Conservation (phyloP, 2,797 vertebrate genomes). For the Decapterus maruadsi region DNA sequence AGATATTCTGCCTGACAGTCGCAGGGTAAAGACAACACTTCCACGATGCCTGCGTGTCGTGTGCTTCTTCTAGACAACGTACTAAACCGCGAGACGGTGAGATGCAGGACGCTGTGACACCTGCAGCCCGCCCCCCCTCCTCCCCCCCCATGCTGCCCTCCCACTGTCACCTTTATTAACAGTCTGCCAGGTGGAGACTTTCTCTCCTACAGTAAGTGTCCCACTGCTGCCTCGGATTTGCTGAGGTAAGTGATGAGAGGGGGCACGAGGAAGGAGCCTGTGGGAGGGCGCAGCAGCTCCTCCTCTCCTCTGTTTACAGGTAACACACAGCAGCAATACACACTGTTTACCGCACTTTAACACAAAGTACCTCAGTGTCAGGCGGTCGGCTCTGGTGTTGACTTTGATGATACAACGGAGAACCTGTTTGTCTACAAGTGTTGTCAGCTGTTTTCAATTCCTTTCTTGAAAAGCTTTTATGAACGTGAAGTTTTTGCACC, state of each 20-base stretch:
- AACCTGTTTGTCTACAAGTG: not conserved
- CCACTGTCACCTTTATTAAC: slow-evolving; percentile 80
- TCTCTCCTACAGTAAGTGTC: slow-evolving; percentile 52
- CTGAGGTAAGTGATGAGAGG: slow-evolving; percentile 74
- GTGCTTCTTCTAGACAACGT: slow-evolving; percentile 11
- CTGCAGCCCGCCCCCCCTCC: slow-evolving; percentile 41
- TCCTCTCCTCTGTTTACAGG: not conserved
- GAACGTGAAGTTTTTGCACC: too few species aligned
- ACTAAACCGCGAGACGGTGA: slow-evolving; percentile 15
- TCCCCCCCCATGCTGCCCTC: slow-evolving; percentile 52
- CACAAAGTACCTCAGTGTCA: not conserved
- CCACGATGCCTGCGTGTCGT: slow-evolving; percentile 1
- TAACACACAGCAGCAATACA: not conserved
- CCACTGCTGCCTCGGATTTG: slow-evolving; percentile 58
- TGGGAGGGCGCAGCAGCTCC: slow-evolving; percentile 35
- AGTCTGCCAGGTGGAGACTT: slow-evolving; percentile 75
- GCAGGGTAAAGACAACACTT: slow-evolving; percentile 15
- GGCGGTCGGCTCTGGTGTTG: slow-evolving; percentile 7
- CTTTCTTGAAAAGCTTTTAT: too few species aligned
- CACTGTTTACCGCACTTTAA: slow-evolving; percentile 30
- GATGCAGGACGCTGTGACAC: slow-evolving; percentile 48
- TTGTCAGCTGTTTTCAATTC: too few species aligned
- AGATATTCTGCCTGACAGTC: slow-evolving; percentile 29
- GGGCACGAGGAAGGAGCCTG: slow-evolving; percentile 36
- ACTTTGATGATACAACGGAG: slow-evolving; percentile 12